These are phyloP conservation scores for Phortica magna DNA, from an alignment of 2,888 invertebrate genomes.

Conservation along the genomic window DNA sequence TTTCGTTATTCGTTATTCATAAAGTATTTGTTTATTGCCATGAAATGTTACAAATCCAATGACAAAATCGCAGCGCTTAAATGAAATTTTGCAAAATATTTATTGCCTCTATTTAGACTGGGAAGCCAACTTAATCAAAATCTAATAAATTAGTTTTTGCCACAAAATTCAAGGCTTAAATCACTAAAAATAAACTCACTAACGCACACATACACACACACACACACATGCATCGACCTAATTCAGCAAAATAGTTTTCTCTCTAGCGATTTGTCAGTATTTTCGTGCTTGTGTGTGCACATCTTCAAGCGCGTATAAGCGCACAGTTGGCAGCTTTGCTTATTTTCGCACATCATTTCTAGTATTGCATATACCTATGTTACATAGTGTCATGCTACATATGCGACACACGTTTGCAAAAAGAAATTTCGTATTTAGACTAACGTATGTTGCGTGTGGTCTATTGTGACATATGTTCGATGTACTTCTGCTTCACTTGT, in stretches of 20 bases:
- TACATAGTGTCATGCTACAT: too few relatives aligned
- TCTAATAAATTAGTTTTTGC: constrained; percentile 57
- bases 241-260: constrained; percentile 14
- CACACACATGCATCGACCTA: constrained; percentile 20
- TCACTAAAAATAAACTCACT: not conserved
- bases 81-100: not conserved
- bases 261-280: not conserved
- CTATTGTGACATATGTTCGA: too few relatives aligned
- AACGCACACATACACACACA: too few relatives aligned
- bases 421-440: too few relatives aligned
- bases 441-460: too few relatives aligned
- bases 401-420: too few relatives aligned
- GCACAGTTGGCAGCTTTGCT: too few relatives aligned
- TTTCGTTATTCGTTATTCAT: too few relatives aligned
- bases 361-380: too few relatives aligned
- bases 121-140: constrained; percentile 31
- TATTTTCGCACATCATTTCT: not conserved
- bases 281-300: not conserved
- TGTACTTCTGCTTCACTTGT: too few relatives aligned
- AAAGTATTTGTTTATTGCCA: too few relatives aligned
- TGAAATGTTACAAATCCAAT: too few relatives aligned
- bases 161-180: constrained; percentile 49
- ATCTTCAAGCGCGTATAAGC: not conserved
- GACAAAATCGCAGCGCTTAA: not conserved
- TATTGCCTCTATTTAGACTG: not conserved